Evolutionary conservation across 35 echinoderm and acorn worm species (phyloP).

Genomic region (Holothuria glaberrima): DNA sequence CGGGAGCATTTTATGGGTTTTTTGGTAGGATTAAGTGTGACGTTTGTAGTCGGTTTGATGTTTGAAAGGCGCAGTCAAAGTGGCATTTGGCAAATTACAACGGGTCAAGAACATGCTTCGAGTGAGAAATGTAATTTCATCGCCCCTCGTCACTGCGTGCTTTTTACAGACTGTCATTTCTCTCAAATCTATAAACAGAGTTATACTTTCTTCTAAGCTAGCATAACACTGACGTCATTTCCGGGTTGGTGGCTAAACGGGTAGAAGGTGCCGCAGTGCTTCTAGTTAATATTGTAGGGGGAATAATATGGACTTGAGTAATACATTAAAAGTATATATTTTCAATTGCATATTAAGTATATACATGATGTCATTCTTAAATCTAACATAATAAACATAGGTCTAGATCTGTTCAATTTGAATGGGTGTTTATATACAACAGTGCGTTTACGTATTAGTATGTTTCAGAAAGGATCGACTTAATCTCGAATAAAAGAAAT

Average conservation of each 20-base stretch:
- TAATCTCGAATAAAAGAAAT: too few species aligned
- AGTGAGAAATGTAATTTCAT: slow-evolving; percentile 52
- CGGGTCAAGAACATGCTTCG: slow-evolving; percentile 49
- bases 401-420: not conserved
- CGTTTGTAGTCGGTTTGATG: slow-evolving; percentile 44
- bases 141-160: slow-evolving; percentile 24
- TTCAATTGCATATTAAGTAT: not conserved
- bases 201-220: not conserved
- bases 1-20: slow-evolving; percentile 42
- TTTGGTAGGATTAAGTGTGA: slow-evolving; percentile 53
- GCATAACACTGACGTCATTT: slow-evolving; percentile 33
- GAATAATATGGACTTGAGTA: too few species aligned
- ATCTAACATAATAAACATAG: slow-evolving; percentile 1
- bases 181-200: slow-evolving; percentile 7
- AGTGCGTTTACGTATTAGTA: too few species aligned
- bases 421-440: not conserved
- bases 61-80: slow-evolving; percentile 49
- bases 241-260: not conserved
- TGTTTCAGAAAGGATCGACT: too few species aligned
- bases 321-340: not conserved
- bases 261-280: too few species aligned
- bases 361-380: slow-evolving; percentile 10
- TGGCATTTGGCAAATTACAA: slow-evolving; percentile 59
- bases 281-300: too few species aligned
- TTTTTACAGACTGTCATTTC: slow-evolving; percentile 30